phyloP scores from a whole-genome alignment of 2,888 invertebrate genomes.

The Cryptus viduatorius region DNA sequence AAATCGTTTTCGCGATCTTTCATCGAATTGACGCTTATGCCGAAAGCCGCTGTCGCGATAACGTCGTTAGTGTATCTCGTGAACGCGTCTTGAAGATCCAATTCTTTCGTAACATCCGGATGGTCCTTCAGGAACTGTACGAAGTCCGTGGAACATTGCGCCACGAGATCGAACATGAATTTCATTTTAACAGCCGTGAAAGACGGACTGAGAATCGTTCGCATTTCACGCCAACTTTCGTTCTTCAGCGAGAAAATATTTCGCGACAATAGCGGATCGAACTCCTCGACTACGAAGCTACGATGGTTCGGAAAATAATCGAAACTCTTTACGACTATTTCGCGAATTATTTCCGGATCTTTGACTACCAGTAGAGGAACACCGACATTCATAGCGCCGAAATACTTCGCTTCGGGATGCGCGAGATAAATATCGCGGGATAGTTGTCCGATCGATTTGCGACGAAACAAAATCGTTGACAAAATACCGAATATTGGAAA shows the following conservation, averaged over 20 bases:
- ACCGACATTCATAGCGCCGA: constrained; percentile 76
- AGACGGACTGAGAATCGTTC: constrained; percentile 75
- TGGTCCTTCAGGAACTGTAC: constrained; percentile 70
- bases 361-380: constrained; percentile 75
- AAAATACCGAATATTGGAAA: not conserved
- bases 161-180: constrained; percentile 76
- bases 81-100: constrained; percentile 85
- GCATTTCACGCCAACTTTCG: constrained; percentile 77
- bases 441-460: not conserved
- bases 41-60: constrained; percentile 87
- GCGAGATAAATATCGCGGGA: constrained; percentile 57
- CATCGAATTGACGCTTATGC: constrained; percentile 86
- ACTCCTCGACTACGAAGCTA: constrained; percentile 74
- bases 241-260: constrained; percentile 79
- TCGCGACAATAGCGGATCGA: constrained; percentile 78
- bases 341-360: constrained; percentile 80
- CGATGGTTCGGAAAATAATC: constrained; percentile 79
- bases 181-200: constrained; percentile 79
- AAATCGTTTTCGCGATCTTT: constrained; percentile 86
- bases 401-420: constrained; percentile 63
- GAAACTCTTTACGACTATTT: constrained; percentile 78
- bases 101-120: constrained; percentile 75
- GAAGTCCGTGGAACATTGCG: constrained; percentile 73
- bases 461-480: not conserved
- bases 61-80: constrained; percentile 87